These are phyloP conservation scores for Alectura lathami DNA, from an alignment of 2,113 vertebrate species.

Conservation along the genomic window DNA sequence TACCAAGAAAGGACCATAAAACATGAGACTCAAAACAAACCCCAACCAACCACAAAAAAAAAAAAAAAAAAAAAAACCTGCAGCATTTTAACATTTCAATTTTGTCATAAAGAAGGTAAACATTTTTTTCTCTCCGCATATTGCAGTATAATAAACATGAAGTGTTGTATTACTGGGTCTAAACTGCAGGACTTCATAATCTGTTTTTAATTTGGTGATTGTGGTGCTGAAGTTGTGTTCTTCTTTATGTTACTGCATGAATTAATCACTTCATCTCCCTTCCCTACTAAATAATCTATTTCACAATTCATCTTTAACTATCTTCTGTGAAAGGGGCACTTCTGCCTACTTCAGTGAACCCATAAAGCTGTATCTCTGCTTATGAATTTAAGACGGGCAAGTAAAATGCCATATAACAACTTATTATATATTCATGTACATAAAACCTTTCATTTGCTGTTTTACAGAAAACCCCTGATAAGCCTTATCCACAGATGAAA, in stretches of 20 bases:
- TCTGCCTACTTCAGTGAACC: background rate
- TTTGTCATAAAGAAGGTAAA: conserved; percentile 43
- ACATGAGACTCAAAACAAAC: background rate
- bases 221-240: background rate
- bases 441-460: background rate
- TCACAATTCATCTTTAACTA: background rate
- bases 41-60: no score
- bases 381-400: background rate
- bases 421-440: accelerated
- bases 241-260: conserved; percentile 13
- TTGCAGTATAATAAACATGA: conserved; percentile 33
- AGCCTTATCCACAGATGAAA: background rate
- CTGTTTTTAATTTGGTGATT: conserved; percentile 47
- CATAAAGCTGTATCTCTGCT: background rate
- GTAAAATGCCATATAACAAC: background rate
- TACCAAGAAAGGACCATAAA: conserved; percentile 22
- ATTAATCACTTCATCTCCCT: background rate
- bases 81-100: conserved; percentile 47
- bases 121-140: background rate
- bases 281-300: background rate
- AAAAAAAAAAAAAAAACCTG: conserved; percentile 31
- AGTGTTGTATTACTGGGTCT: conserved; percentile 10
- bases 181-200: conserved; percentile 28
- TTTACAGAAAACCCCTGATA: background rate
- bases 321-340: background rate